Conservation (phyloP, 2,113 vertebrate species). For the Poeciliopsis occidentalis region DNA sequence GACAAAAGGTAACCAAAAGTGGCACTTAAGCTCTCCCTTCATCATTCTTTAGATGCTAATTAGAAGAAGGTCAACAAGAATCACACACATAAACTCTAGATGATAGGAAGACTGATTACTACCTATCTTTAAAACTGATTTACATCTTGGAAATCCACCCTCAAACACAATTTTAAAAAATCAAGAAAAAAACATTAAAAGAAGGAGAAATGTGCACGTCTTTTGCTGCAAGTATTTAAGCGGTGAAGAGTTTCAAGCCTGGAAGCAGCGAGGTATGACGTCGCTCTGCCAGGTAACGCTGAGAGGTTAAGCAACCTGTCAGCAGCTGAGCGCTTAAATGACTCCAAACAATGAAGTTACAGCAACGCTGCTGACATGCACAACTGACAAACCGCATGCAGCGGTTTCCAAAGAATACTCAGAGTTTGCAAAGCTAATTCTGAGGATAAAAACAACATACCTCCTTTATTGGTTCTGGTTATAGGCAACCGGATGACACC, state of each 20-base stretch:
- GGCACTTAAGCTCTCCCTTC: slow-evolving; percentile 47
- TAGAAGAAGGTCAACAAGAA: slow-evolving; percentile 36
- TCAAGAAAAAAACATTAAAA: neutral
- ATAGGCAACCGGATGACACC: neutral
- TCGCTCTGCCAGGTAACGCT: slow-evolving; percentile 10
- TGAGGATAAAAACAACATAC: slow-evolving; percentile 2
- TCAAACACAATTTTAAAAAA: too few species aligned
- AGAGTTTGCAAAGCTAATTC: neutral
- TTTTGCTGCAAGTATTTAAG: neutral
- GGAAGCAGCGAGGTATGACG: neutral
- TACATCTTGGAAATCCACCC: neutral
- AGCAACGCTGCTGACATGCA: slow-evolving; percentile 8
- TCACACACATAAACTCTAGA: neutral
- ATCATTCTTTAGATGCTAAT: slow-evolving; percentile 55
- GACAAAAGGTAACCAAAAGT: slow-evolving; percentile 15
- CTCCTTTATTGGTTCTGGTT: neutral
- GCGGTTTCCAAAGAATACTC: slow-evolving; percentile 12
- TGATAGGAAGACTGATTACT: neutral
- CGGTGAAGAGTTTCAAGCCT: neutral
- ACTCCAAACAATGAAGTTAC: slow-evolving; percentile 29
- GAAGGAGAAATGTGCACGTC: neutral
- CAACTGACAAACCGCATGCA: slow-evolving; percentile 10
- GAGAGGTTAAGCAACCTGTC: slow-evolving; percentile 33
- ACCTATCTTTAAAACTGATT: neutral
- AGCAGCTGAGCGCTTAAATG: slow-evolving; percentile 14